These are phyloP conservation scores for Micromesistius poutassou DNA, from an alignment of 2,797 vertebrate genomes.

Conservation along the genomic window DNA sequence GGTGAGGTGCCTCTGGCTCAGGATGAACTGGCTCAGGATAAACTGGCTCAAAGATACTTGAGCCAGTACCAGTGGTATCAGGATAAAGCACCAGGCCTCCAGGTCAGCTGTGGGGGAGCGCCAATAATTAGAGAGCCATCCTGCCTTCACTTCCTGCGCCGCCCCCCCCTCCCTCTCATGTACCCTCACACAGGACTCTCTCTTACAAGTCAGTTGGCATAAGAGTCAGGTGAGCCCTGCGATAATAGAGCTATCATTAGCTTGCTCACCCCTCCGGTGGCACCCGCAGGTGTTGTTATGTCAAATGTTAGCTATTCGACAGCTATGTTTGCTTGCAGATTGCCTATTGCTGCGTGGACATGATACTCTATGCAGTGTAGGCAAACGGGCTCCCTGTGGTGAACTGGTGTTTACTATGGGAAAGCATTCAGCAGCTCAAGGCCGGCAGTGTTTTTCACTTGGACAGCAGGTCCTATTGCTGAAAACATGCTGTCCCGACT, in stretches of 20 bases:
- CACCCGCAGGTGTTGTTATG: neutral
- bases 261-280: neutral
- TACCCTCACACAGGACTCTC: neutral
- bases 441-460: neutral
- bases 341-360: neutral
- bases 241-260: neutral
- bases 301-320: neutral
- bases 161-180: neutral
- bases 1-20: neutral
- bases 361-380: neutral
- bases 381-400: neutral
- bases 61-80: neutral
- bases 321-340: conserved; percentile 6
- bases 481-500: neutral
- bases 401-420: neutral
- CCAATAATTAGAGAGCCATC: neutral
- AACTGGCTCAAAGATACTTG: neutral
- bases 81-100: neutral
- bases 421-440: neutral
- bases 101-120: neutral
- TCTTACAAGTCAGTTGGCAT: neutral
- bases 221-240: neutral
- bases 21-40: too few relatives aligned
- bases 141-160: neutral
- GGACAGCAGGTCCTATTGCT: neutral